Conservation (phyloP, 2,888 invertebrate genomes). For the Athetis lepigone region DNA sequence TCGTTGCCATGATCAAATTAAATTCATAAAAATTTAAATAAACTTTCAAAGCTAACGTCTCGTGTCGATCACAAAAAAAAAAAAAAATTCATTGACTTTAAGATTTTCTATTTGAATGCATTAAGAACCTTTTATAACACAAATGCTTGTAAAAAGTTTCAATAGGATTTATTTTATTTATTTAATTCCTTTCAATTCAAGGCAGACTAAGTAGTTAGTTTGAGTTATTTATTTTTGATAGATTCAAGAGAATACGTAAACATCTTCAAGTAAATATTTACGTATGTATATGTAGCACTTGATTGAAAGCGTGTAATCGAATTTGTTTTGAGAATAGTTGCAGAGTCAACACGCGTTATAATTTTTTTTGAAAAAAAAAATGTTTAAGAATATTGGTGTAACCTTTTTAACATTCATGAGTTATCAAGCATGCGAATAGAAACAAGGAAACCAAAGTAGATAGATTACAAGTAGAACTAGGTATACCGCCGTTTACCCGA, state of each 20-base stretch:
- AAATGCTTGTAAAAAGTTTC: constrained; percentile 2
- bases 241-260: background rate
- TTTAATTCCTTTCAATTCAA: constrained; percentile 14
- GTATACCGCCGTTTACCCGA: too few relatives aligned
- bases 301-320: background rate
- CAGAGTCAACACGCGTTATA: too few relatives aligned
- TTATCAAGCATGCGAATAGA: too few relatives aligned
- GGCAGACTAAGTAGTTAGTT: constrained; percentile 1
- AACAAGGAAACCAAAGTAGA: too few relatives aligned
- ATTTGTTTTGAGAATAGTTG: background rate
- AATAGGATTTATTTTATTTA: constrained; percentile 20
- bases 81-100: background rate
- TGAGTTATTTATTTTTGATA: constrained; percentile 5
- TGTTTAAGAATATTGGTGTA: too few relatives aligned
- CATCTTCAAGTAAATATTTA: background rate
- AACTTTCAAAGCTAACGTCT: background rate
- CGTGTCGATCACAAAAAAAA: constrained; percentile 4
- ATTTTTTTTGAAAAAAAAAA: too few relatives aligned
- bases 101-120: constrained; percentile 9
- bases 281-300: background rate
- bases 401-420: too few relatives aligned
- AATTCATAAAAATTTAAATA: background rate
- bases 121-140: background rate
- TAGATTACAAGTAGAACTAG: too few relatives aligned
- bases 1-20: background rate